These are phyloP conservation scores for Lepidothrix coronata DNA, from an alignment of 2,113 vertebrate genomes.

Conservation along the genomic window DNA sequence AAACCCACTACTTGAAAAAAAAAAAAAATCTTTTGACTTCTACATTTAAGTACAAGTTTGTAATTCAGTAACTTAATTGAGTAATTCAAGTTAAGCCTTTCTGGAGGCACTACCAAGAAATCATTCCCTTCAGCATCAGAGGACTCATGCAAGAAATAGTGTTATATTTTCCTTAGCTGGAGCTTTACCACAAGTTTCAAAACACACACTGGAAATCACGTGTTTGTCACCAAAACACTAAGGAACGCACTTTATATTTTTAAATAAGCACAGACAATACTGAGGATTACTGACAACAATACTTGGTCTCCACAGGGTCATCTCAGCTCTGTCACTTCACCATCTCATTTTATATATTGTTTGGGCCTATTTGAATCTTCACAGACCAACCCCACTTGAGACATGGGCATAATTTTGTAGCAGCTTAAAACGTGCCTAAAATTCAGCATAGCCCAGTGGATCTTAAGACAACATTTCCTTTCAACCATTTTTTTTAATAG, in stretches of 20 bases:
- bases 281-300: not conserved
- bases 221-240: not conserved
- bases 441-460: not conserved
- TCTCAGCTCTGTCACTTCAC: not conserved
- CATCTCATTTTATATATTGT: not conserved
- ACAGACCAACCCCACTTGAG: not conserved
- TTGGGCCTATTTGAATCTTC: not conserved
- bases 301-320: not conserved
- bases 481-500: not conserved
- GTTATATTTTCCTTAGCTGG: not conserved
- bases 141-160: not conserved
- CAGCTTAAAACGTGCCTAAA: not conserved
- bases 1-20: not conserved
- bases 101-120: not conserved
- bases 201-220: accelerated
- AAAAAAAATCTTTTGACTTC: not conserved
- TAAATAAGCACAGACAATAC: not conserved
- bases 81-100: not conserved
- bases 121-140: not conserved
- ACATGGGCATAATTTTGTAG: not conserved
- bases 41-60: not conserved
- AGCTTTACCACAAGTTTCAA: not conserved
- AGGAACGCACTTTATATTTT: not conserved
- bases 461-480: not conserved
- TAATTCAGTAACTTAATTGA: not conserved